Percentiles rank a stretch among this genome's conserved stretches.
These are phyloP conservation scores for Tympanoctomys barrerae DNA, from an alignment of 2,797 vertebrate species.

Conservation along the genomic window DNA sequence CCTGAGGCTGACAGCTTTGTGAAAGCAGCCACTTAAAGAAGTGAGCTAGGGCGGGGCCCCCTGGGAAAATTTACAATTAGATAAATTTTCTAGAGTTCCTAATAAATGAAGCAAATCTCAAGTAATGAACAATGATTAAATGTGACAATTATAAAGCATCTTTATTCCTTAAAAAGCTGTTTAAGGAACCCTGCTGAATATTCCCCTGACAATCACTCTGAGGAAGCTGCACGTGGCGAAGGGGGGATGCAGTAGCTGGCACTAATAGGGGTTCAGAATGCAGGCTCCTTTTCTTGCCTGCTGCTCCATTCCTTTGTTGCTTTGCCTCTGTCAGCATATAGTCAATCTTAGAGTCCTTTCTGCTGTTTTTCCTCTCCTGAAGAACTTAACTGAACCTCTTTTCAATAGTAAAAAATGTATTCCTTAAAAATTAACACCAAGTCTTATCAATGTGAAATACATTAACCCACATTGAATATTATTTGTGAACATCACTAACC, in stretches of 20 bases:
- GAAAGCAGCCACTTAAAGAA: too few relatives aligned
- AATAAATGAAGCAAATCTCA: constrained; percentile 63
- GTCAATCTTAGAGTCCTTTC: neutral
- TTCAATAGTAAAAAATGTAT: neutral
- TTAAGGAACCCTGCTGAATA: constrained; percentile 39
- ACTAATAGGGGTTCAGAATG: neutral
- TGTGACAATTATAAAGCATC: constrained; percentile 29
- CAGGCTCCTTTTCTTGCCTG: neutral
- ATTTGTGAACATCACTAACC: constrained; percentile 16
- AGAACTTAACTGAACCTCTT: neutral
- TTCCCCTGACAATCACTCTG: neutral
- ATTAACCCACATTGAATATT: neutral
- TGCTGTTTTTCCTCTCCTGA: neutral
- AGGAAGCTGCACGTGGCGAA: neutral
- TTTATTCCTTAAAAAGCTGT: constrained; percentile 34
- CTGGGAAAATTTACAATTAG: constrained; percentile 32
- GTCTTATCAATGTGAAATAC: neutral
- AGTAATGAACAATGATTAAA: constrained; percentile 49
- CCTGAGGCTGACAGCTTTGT: too few relatives aligned
- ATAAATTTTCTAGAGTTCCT: constrained; percentile 41
- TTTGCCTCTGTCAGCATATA: neutral
- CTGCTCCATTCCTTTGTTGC: neutral
- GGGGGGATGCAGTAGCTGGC: neutral
- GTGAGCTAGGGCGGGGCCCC: too few relatives aligned
- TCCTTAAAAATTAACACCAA: neutral